Percentiles rank a stretch among this genome's conserved stretches.
phyloP scores from a whole-genome alignment of 2,888 invertebrate species.

The Tenthredo distinguenda region DNA sequence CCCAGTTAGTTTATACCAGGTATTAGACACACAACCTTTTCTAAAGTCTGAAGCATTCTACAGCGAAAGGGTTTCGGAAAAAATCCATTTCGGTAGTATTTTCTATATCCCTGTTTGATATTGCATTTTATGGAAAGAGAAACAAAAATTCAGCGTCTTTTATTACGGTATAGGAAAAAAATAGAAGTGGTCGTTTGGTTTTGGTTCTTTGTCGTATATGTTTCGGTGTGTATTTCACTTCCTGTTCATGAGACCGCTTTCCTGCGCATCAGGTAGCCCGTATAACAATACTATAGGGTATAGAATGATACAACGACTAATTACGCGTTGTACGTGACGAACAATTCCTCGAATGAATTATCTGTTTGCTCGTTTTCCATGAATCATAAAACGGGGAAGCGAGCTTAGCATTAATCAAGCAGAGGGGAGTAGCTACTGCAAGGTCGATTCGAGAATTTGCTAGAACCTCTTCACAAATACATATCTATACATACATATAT shows the following conservation, averaged over 20 bases:
- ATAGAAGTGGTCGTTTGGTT: background rate
- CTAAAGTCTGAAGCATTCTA: background rate
- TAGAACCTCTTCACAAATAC: conserved; percentile 10
- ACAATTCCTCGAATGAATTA: conserved; percentile 47
- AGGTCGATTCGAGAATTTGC: conserved; percentile 49
- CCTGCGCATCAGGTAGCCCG: conserved; percentile 11
- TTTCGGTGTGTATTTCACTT: background rate
- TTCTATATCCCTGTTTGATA: background rate
- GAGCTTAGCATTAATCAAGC: conserved; percentile 47
- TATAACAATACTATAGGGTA: background rate
- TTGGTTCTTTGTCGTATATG: background rate
- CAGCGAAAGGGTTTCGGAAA: background rate
- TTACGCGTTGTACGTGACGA: conserved; percentile 42
- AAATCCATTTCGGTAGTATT: background rate
- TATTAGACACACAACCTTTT: background rate
- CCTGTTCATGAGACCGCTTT: background rate
- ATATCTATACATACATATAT: background rate
- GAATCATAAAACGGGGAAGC: conserved; percentile 49
- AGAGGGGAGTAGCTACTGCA: background rate
- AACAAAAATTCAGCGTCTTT: background rate
- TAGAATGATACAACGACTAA: conserved; percentile 22
- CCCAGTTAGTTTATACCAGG: conserved; percentile 16
- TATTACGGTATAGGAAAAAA: background rate
- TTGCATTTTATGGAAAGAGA: background rate
- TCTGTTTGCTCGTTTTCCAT: conserved; percentile 49